Base-by-base conservation (phyloP, 2,113 vertebrate genomes). In the Toxostoma redivivum region DNA sequence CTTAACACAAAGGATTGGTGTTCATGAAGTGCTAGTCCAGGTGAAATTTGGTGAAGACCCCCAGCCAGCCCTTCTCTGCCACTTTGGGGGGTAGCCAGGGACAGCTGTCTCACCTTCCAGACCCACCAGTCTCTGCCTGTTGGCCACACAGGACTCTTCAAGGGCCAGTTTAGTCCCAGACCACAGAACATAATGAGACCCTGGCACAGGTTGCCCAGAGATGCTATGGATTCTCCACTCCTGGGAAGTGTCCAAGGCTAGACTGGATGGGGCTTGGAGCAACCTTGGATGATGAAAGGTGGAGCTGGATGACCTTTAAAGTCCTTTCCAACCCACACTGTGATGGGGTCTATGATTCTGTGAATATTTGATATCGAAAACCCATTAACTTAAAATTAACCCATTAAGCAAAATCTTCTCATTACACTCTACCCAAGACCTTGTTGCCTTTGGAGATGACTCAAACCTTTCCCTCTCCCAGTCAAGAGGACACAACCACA, bases 151-250 rank as follows among this genome's bases (percentile, higher is more conserved):
- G 25, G 30, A 51, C 21, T 14, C 8, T 35, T 35, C 33, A 54
- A 78, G 47, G 47, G 16, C 31, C 44, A 51, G 3, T 50, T 72
- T 12, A 58, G 21, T 13, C 17, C 23, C 65, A 87, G 35, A 66
- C 18, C 19, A 90, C 37, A 66, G 33, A 38, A 11, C 8, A 51
- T 28, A 27, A 12, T 12, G 31, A 58, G 31, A 4, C 3, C 8
- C 31, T 2, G 1, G 21, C 23, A 24, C 22, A 51, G 31, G 8
- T 0, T 65, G 18, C 23, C 22, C 51, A 16, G 25, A 50, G 50
- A 33, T 8, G 27, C 33, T 65, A 31, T 0, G 1, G 58, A 5
- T 65, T 27, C 10, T 10, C 18, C 44, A 65, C 2, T 7, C 15
- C 31, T 73, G 31, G 31, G 10, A 28, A 44, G 44, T 44, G 18